Percentiles rank a stretch among this genome's conserved stretches.
phyloP scores from a whole-genome alignment of 2,888 invertebrate species.

The Apotomis turbidana region DNA sequence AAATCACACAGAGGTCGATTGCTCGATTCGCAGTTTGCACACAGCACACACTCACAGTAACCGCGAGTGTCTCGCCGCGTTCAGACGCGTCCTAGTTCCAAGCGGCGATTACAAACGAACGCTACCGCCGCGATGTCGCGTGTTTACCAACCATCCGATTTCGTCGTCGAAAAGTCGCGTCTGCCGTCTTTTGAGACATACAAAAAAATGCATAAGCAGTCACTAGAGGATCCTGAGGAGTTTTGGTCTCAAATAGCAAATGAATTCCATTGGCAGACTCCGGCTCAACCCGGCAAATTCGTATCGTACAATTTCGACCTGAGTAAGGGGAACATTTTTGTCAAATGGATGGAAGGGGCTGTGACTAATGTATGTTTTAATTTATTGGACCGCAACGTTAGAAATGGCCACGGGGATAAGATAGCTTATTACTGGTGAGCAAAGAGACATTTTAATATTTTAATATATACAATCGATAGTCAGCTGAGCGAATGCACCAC shows the following conservation, averaged over 20 bases:
- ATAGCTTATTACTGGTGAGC: conserved; percentile 97
- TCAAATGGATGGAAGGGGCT: conserved; percentile 98
- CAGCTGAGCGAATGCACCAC: conserved; percentile 71
- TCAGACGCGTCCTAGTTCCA: conserved; percentile 42
- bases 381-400: conserved; percentile 95
- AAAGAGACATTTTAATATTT: conserved; percentile 48
- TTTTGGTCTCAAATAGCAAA: conserved; percentile 98
- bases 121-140: conserved; percentile 84
- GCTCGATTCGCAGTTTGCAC: conserved; percentile 22
- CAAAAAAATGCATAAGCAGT: conserved; percentile 91
- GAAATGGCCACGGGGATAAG: conserved; percentile 94
- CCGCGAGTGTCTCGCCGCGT: conserved; percentile 51
- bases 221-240: conserved; percentile 93
- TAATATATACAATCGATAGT: conserved; percentile 64
- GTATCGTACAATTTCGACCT: conserved; percentile 96
- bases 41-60: conserved; percentile 45
- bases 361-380: conserved; percentile 98
- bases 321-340: conserved; percentile 93
- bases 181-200: conserved; percentile 87
- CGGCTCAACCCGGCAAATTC: conserved; percentile 89
- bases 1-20: conserved; percentile 31
- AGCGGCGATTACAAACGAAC: conserved; percentile 49
- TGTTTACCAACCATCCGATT: conserved; percentile 84
- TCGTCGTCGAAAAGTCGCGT: conserved; percentile 87
- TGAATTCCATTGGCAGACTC: conserved; percentile 96